Evolutionary conservation across 1,140 invertebrate species (phyloP).

Genomic region (Hypothenemus hampei): DNA sequence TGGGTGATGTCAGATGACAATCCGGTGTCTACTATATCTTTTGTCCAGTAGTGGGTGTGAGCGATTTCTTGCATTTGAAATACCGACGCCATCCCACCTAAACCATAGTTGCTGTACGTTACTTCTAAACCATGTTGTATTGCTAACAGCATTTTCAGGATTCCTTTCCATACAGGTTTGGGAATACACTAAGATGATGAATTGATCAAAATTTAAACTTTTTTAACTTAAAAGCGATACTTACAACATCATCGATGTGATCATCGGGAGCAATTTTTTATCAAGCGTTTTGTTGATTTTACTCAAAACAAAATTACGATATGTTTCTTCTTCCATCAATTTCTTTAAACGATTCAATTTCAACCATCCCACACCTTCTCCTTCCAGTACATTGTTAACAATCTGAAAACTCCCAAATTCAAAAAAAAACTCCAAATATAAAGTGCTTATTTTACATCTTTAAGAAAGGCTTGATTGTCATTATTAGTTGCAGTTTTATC

Average conservation of each 20-base stretch:
- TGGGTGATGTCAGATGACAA: constrained; percentile 37
- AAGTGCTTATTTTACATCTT: constrained; percentile 58
- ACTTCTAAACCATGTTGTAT: constrained; percentile 86
- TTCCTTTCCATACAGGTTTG: constrained; percentile 92
- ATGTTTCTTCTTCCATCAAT: constrained; percentile 98
- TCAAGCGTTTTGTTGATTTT: constrained; percentile 93
- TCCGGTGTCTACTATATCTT: constrained; percentile 63
- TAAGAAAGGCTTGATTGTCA: constrained; percentile 84
- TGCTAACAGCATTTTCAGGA: constrained; percentile 87
- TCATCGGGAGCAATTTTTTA: constrained; percentile 89
- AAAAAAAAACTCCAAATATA: not conserved
- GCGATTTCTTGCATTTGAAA: constrained; percentile 96
- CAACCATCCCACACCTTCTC: constrained; percentile 96
- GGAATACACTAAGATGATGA: constrained; percentile 76
- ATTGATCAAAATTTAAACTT: constrained; percentile 5
- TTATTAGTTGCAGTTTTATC: constrained; percentile 69
- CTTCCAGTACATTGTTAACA: constrained; percentile 85
- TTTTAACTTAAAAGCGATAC: constrained; percentile 41
- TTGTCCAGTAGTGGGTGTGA: constrained; percentile 97
- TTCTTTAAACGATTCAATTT: constrained; percentile 92
- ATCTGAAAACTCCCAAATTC: constrained; percentile 55
- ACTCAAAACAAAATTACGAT: constrained; percentile 91
- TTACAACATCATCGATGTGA: constrained; percentile 96
- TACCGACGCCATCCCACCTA: constrained; percentile 95
- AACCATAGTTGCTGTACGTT: constrained; percentile 88